Evolutionary conservation across 2,888 invertebrate genomes (phyloP), one percentile per base, ranked within the genome.

Genomic region (Synergus laeviventris): DNA sequence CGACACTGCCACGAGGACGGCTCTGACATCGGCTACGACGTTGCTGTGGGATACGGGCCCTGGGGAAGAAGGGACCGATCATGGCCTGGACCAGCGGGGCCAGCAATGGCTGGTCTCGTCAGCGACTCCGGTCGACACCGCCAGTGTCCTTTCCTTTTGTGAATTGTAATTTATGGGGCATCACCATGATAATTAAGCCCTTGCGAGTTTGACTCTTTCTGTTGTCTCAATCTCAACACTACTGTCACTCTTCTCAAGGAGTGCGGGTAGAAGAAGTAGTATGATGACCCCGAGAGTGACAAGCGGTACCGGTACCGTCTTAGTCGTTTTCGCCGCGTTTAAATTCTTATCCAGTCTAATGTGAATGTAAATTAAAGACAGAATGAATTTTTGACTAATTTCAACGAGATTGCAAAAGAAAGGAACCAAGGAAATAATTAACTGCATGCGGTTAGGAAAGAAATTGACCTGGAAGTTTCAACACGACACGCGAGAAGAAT

Each of bases 101-200:
- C 88, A 85, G 86, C 89, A 85, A 85, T 85, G 86, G 86, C 85
- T 85, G 86, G 84, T 84, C 89, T 86, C 88, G 89, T 89, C 89
- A 89, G 89, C 89, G 89, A 86, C 85, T 87, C 85, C 86, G 86
- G 80, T 84, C 82, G 81, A 77, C 78, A 76, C 80, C 83, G 84
- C 84, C 85, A 79, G 81, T 82, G 81, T 84, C 83, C 84, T 84
- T 82, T 80, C 83, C 85, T 81, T 83, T 85, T 84, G 82, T 82
- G 82, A 85, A 82, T 82, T 82, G 79, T 86, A 24, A 56, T 56
- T 56, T 82, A 77, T 87, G 87, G 87, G 85, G 86, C 89, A 87
- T 88, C 86, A 88, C 88, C 87, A 84, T 86, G 81, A 86, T 80
- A 78, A 81, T 75, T 21, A 31, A 59, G 38, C 18, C 21, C 14